Evolutionary conservation across 2,888 invertebrate species (phyloP), one percentile per base, ranked within the genome.

Genomic region (Hypercompe scribonia): DNA sequence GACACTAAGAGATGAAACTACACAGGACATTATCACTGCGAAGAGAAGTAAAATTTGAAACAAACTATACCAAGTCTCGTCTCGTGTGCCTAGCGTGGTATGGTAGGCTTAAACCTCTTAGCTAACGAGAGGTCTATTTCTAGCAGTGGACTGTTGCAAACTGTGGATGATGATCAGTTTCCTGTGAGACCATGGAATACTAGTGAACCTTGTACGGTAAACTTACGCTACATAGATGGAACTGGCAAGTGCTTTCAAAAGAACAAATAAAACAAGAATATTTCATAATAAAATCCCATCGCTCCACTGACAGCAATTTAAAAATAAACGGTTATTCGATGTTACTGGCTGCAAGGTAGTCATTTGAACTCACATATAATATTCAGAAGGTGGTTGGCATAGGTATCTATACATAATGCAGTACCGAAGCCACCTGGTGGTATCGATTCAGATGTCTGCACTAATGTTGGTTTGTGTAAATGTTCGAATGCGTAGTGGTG

Each of bases 381-480:
- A 92, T 91, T 90, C 86, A 91, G 73, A 77, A 74, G 80, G 70
- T 75, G 63, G 76, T 64, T 72, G 84, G 78, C 85, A 86, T 86
- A 82, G 85, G 84, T 71, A 77, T 65, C 78, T 75, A 87, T 92
- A 83, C 82, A 91, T 91, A 90, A 91, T 93, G 90, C 87, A 93
- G 74, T 77, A 76, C 50, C 65, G 74, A 80, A 78, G 75, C 87
- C 92, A 93, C 92, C 92, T 92, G 93, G 89, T 81, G 73, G 83
- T 87, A 91, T 91, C 86, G 90, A 91, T 90, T 87, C 61, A 28
- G 31, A 68, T 68, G 39, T 31, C 21, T 28, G 31, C 42, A 66
- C 42, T 24, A 66, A 66, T 66, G 42, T 66, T 46, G 36, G 31
- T 61, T 61, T 18, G 61, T 61, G 31, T 18, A 69, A 65, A 67